Percentiles rank a stretch among this genome's conserved stretches.
phyloP scores from a whole-genome alignment of 2,113 vertebrate genomes.

The Embiotoca jacksoni region DNA sequence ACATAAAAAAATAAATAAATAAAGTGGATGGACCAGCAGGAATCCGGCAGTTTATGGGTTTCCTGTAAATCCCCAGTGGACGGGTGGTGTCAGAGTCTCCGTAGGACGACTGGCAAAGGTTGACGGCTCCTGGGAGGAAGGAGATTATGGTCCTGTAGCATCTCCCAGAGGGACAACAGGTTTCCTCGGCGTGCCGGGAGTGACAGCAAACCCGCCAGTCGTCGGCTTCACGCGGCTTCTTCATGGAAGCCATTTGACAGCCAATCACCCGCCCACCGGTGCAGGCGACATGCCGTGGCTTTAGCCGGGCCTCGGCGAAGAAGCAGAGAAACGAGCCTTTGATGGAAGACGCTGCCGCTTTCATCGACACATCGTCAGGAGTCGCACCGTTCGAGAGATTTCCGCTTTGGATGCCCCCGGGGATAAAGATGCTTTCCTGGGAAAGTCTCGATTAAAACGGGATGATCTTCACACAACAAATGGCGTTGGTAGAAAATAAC shows the following conservation, averaged over 20 bases:
- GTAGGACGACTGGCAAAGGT: background rate
- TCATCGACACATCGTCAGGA: too few relatives aligned
- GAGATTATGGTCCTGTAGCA: constrained; percentile 3
- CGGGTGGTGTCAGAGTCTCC: background rate
- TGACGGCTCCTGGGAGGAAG: constrained; percentile 36
- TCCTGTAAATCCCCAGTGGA: background rate
- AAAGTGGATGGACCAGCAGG: background rate
- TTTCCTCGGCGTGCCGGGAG: background rate
- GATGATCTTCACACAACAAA: too few relatives aligned
- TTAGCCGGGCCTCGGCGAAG: background rate
- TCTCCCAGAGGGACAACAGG: constrained; percentile 5
- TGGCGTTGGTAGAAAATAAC: too few relatives aligned
- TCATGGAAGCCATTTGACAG: constrained; percentile 26
- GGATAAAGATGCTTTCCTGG: too few relatives aligned
- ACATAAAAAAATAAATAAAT: too few relatives aligned
- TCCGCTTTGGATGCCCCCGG: too few relatives aligned
- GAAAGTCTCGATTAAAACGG: too few relatives aligned
- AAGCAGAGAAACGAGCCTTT: background rate
- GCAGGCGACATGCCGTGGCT: background rate
- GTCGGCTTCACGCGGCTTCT: background rate
- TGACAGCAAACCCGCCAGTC: constrained; percentile 18
- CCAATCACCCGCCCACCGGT: constrained; percentile 15
- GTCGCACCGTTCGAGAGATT: too few relatives aligned
- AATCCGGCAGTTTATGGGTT: background rate
- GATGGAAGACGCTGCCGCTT: too few relatives aligned